Base-by-base conservation (phyloP, 2,888 invertebrate species). In the Cataglyphis cursor region DNA sequence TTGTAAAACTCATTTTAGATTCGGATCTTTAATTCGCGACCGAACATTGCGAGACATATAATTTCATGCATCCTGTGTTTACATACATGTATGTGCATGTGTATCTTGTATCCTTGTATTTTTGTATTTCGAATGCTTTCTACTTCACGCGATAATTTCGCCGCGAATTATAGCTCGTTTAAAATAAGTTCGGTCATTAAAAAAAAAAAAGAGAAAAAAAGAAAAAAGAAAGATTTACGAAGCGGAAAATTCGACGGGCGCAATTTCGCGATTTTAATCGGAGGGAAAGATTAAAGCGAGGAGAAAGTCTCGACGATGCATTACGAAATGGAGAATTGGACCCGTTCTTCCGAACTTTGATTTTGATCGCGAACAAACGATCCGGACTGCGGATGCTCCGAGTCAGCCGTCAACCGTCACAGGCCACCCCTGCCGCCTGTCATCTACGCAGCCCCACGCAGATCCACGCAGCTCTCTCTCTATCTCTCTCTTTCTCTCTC, bases 391-490 rank as follows among this genome's bases (percentile, higher is more conserved):
- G 62, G 44, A 62, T 74, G 64, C 18, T 64, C 38, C 74, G 76
- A 15, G 78, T 73, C 61, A 57, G 64, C 73, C 51, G 54, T 61
- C 81, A 62, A 38, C 54, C n/a, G 62, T 64, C 75, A n/a, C 51
- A 62, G 57, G 76, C 75, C 64, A 65, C 54, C 75, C 76, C 62
- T 75, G 41, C 21, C 28, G 28, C 64, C 62, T 59, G 65, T 75
- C 54, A 64, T 65, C 59, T 76, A 75, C 76, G 81, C 78, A 78
- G 72, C 78, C 57, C 78, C 78, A 78, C 78, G 78, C 81, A 75
- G 81, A 62, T 62, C 38, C 81, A 81, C 81, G 62, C 81, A 72
- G 75, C 68, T 76, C 61, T 74, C 38, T 68, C 72, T 57, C 81
- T 61, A 31, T 9, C 65, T 62, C 62, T 35, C 62, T 38, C 38